Evolutionary conservation across 2,888 invertebrate genomes (phyloP), one percentile per base, ranked within the genome.

Genomic region (Drosophila borealis): DNA sequence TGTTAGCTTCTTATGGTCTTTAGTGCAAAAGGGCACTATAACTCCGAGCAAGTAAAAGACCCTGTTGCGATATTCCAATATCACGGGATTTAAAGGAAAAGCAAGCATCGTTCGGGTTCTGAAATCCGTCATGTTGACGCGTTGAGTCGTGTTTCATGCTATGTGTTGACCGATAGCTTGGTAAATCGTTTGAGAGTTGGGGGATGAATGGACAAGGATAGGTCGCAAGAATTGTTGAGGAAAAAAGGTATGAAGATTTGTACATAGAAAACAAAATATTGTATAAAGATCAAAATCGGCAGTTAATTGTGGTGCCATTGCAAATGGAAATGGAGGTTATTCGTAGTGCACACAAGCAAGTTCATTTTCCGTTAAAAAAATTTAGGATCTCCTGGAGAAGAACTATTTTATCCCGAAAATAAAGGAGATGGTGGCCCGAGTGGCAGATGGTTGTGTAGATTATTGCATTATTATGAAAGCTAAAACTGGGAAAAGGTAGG

Each of bases 181-280:
- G 25, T 48, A 9, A 14, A 59, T 39, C 34, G 63, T 1, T 37
- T 59, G 3, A 54, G 29, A 60, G n/a, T 11, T 60, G 13, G 8
- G 3, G 17, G 68, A 63, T 17, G 57, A 57, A 6, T 63, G 63
- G 53, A 49, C 34, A 11, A 57, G 4, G 21, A 21, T 21, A 44
- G 9, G 50, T 44, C 1, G 29, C 50, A 4, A n/a, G 39, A 1
- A 10, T 45, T 2, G 54, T 60, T 11, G 60, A 66, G 14, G 29
- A 25, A 1, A 14, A 50, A 10, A 29, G 42, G 2, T 53, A 53
- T 48, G 56, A 53, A 17, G 62, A 62, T 34, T 68, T 56, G 9
- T 61, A 63, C 25, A 54, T 63, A 3, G 42, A 48, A 3, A 61
- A 56, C 34, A 42, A 56, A 19, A 41, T 62, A 2, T 56, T 67